Conservation (phyloP, 2,797 vertebrate genomes). For the Myotis pilosus region DNA sequence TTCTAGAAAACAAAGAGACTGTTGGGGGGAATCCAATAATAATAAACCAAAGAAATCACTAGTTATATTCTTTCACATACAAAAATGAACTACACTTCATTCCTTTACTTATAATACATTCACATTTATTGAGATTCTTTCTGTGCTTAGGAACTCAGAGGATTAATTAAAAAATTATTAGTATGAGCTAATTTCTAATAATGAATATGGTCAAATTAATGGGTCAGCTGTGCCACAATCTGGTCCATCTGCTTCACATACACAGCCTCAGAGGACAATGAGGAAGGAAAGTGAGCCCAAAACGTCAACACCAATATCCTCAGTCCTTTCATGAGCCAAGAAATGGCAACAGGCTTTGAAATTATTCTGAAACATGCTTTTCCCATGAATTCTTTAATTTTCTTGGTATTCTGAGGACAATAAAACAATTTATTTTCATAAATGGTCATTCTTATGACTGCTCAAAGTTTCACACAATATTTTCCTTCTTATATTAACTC, state of each 20-base stretch:
- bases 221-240: constrained; percentile 46
- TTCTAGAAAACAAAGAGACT: constrained; percentile 27
- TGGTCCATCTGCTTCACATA: constrained; percentile 34
- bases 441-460: background rate
- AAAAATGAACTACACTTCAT: constrained; percentile 13
- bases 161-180: constrained; percentile 57
- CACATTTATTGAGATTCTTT: constrained; percentile 25
- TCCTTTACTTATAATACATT: constrained; percentile 9
- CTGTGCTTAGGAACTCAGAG: constrained; percentile 28
- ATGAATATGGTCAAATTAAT: constrained; percentile 46
- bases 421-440: constrained; percentile 15
- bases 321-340: constrained; percentile 31
- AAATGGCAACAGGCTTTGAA: constrained; percentile 46
- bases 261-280: constrained; percentile 7
- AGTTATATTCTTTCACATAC: background rate
- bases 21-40: background rate
- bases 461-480: background rate
- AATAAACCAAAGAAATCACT: constrained; percentile 7
- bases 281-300: background rate
- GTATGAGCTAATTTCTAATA: constrained; percentile 39
- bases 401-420: background rate
- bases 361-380: constrained; percentile 46
- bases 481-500: background rate
- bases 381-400: constrained; percentile 35
- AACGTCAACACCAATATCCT: constrained; percentile 27